A percentile compares a stretch with the other conserved stretches of the same genome.
These are phyloP conservation scores for Hydrochoerus hydrochaeris DNA, from an alignment of 2,113 vertebrate genomes.

Conservation along the genomic window DNA sequence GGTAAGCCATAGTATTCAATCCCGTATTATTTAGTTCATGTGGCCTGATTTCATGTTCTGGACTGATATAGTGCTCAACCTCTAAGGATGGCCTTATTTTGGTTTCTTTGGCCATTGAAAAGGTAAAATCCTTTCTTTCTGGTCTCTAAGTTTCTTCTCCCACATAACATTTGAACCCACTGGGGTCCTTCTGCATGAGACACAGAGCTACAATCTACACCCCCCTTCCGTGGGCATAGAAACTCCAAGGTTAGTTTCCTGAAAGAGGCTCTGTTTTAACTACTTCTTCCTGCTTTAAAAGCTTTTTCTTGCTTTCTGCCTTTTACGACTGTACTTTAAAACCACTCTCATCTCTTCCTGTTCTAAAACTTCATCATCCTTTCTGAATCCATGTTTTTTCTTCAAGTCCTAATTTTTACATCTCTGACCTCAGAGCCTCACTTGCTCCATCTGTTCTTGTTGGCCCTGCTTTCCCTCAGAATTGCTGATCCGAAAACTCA, in stretches of 20 bases:
- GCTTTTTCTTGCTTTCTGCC: conserved; percentile 65
- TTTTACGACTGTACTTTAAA: conserved; percentile 72
- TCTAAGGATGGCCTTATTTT: background rate
- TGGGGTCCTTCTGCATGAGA: background rate
- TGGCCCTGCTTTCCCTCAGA: conserved; percentile 16
- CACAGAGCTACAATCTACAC: background rate
- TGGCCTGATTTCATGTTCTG: background rate
- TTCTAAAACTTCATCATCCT: conserved; percentile 59
- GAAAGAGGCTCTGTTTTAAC: background rate
- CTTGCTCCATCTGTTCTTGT: conserved; percentile 52
- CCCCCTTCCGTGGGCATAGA: background rate
- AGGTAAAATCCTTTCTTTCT: background rate
- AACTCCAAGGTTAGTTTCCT: background rate
- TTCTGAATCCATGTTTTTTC: conserved; percentile 62
- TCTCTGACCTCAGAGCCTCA: conserved; percentile 51
- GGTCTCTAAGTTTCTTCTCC: background rate
- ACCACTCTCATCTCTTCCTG: conserved; percentile 64
- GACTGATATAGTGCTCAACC: background rate
- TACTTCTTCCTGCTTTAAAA: conserved; percentile 70
- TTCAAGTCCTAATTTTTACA: conserved; percentile 55
- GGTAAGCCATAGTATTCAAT: background rate
- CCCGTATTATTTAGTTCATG: background rate
- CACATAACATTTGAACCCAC: background rate
- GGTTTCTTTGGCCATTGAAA: background rate
- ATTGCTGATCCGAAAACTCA: background rate